Evolutionary conservation across 1,140 invertebrate species (phyloP).

Genomic region (Drosophila yakuba): DNA sequence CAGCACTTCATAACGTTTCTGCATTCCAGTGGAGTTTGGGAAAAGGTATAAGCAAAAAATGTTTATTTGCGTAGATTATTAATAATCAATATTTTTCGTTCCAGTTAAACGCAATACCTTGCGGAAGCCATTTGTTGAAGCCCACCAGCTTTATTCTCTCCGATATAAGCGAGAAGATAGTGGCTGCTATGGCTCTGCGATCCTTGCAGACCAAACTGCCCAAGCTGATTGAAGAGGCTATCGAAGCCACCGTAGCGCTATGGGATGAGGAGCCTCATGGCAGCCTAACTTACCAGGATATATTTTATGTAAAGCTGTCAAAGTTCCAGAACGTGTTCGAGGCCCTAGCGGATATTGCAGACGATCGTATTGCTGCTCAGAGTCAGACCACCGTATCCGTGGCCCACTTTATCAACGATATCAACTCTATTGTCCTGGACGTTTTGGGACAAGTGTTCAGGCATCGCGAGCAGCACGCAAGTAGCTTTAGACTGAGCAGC

Average conservation of each 20-base stretch:
- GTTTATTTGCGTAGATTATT: not conserved
- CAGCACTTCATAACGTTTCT: conserved; percentile 91
- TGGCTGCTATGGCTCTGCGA: conserved; percentile 88
- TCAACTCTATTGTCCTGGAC: conserved; percentile 87
- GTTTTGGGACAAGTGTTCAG: conserved; percentile 87
- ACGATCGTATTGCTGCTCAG: conserved; percentile 86
- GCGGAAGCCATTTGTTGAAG: conserved; percentile 86
- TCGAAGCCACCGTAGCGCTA: conserved; percentile 86
- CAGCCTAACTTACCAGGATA: conserved; percentile 88
- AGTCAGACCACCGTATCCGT: conserved; percentile 85
- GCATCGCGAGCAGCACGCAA: conserved; percentile 86
- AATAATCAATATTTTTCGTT: not conserved
- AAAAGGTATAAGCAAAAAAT: conserved; percentile 85
- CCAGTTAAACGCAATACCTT: conserved; percentile 85
- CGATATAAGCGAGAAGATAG: conserved; percentile 92
- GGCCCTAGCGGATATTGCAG: conserved; percentile 86
- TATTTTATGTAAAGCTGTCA: conserved; percentile 90
- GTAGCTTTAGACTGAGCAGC: conserved; percentile 83
- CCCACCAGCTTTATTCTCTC: conserved; percentile 89
- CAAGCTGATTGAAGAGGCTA: conserved; percentile 84
- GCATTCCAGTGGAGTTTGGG: conserved; percentile 91
- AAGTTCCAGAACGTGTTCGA: conserved; percentile 86
- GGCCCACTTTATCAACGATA: conserved; percentile 86
- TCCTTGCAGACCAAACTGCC: conserved; percentile 61
- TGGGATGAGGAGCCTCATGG: conserved; percentile 85